A percentile compares a stretch with the other conserved stretches of the same genome.
These are phyloP conservation scores for Misgurnus mizolepis DNA, from an alignment of 2,113 vertebrate genomes.

Conservation along the genomic window DNA sequence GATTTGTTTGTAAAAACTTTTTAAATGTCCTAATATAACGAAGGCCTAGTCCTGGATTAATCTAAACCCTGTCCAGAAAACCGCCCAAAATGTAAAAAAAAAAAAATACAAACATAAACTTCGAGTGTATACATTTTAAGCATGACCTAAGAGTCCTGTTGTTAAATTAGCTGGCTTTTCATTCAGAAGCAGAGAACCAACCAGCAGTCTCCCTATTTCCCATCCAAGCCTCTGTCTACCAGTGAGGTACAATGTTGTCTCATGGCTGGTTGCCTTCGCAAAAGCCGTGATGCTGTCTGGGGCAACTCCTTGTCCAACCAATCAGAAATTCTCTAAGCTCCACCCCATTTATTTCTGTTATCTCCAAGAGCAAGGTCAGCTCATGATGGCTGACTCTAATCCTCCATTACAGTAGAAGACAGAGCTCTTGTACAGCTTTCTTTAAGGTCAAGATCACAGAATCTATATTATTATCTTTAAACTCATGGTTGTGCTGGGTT, in stretches of 20 bases:
- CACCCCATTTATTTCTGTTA: constrained; percentile 52
- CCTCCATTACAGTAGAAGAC: constrained; percentile 4
- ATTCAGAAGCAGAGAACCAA: neutral
- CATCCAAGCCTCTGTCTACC: constrained; percentile 44
- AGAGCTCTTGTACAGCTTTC: neutral
- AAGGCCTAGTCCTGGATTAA: no score
- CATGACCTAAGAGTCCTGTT: no score
- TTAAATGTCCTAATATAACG: no score
- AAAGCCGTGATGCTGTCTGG: constrained; percentile 43
- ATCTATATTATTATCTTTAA: neutral
- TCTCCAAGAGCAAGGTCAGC: constrained; percentile 49
- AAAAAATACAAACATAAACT: no score
- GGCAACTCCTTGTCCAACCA: constrained; percentile 48
- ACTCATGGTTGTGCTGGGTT: neutral
- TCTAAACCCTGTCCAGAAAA: no score
- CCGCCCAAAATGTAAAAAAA: no score
- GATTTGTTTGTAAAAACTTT: no score
- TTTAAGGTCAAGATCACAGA: neutral
- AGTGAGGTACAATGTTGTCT: constrained; percentile 48
- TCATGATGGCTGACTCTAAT: constrained; percentile 39
- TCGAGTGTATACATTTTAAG: no score
- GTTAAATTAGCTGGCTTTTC: no score
- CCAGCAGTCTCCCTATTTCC: neutral
- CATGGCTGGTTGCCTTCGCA: constrained; percentile 42
- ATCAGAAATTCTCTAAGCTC: constrained; percentile 47